These are phyloP conservation scores for Callipepla californica DNA, from an alignment of 2,113 vertebrate species.

Conservation along the genomic window DNA sequence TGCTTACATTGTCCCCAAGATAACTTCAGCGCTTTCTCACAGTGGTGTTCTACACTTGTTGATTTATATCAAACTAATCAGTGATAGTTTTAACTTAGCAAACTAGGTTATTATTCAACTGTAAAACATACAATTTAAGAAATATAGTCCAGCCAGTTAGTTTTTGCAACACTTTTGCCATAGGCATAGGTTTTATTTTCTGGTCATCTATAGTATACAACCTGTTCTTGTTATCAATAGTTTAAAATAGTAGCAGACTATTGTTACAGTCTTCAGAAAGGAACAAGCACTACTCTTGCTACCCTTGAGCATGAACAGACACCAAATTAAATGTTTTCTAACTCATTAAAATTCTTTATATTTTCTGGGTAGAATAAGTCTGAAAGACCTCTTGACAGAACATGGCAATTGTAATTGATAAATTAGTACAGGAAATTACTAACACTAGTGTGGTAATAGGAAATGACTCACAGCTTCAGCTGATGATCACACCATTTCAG, in stretches of 20 bases:
- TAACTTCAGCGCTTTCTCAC: neutral
- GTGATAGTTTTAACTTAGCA: neutral
- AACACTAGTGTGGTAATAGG: neutral
- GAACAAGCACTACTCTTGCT: neutral
- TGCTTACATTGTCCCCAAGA: neutral
- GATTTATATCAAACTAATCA: neutral
- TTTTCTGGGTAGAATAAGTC: neutral
- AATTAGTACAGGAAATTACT: neutral
- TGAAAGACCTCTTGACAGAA: neutral
- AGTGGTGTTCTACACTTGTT: neutral
- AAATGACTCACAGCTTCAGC: neutral
- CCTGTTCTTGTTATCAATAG: neutral
- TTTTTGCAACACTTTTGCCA: neutral
- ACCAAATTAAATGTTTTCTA: neutral
- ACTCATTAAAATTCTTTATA: neutral
- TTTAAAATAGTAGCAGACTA: neutral
- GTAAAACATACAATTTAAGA: neutral
- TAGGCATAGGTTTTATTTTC: neutral
- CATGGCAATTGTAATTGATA: neutral
- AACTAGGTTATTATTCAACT: neutral
- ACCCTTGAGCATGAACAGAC: neutral
- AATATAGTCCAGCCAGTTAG: neutral
- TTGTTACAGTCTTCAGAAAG: neutral
- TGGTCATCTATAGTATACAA: neutral
- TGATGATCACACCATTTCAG: neutral